Conservation (phyloP, 2,113 vertebrate species). For the Ammodytes marinus region DNA sequence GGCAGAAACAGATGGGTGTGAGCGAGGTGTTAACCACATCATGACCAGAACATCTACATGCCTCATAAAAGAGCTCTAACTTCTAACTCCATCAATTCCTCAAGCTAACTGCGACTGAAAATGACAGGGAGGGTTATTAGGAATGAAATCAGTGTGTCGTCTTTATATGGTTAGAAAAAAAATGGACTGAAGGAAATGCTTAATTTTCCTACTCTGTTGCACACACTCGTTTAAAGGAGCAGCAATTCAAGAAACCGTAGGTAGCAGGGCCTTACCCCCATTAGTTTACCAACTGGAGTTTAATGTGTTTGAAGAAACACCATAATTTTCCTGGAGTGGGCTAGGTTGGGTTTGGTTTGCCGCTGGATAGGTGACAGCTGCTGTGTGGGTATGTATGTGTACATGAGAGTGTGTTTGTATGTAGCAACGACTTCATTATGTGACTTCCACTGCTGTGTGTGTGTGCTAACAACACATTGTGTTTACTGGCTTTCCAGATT, state of each 20-base stretch:
- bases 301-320: constrained; percentile 73
- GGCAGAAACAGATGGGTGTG: constrained; percentile 56
- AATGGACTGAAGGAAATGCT: not conserved
- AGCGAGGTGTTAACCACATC: constrained; percentile 24
- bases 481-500: constrained; percentile 81
- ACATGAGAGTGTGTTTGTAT: constrained; percentile 49
- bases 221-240: constrained; percentile 54
- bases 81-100: not conserved
- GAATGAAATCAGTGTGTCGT: constrained; percentile 29
- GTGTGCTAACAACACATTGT: constrained; percentile 74
- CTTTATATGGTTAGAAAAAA: constrained; percentile 9
- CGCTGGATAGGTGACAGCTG: constrained; percentile 78
- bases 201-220: constrained; percentile 19
- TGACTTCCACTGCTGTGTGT: constrained; percentile 48
- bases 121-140: constrained; percentile 42
- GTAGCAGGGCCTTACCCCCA: constrained; percentile 47
- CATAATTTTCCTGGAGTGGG: constrained; percentile 73
- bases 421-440: constrained; percentile 46
- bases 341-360: constrained; percentile 65
- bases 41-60: not conserved
- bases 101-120: constrained; percentile 24
- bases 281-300: constrained; percentile 69
- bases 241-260: constrained; percentile 39
- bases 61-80: not conserved
- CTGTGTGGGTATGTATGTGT: constrained; percentile 56